Evolutionary conservation across 2,113 vertebrate species (phyloP).

Genomic region (Zosterops hypoxanthus): DNA sequence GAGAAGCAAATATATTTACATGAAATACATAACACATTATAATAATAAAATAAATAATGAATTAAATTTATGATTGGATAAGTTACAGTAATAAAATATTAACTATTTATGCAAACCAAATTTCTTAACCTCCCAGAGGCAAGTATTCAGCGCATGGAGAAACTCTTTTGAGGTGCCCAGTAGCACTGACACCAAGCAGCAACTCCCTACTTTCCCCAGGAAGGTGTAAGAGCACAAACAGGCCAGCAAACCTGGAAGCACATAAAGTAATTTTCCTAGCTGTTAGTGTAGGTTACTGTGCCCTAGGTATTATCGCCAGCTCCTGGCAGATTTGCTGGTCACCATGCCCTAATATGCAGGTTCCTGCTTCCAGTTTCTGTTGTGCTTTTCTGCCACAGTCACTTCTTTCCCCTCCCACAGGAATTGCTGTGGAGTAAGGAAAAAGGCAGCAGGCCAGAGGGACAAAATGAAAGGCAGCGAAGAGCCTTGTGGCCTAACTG

Average conservation of each 20-base stretch:
- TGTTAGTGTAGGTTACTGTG: background rate
- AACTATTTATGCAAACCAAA: background rate
- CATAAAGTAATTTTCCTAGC: background rate
- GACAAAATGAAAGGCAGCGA: background rate
- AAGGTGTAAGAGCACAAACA: background rate
- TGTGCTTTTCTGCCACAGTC: background rate
- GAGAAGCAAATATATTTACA: background rate
- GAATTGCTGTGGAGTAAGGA: background rate
- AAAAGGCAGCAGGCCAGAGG: background rate
- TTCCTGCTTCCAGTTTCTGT: constrained; percentile 40
- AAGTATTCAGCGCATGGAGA: background rate
- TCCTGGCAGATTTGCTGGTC: background rate
- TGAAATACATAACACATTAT: background rate
- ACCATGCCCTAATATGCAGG: background rate
- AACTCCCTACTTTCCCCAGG: background rate
- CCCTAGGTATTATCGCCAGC: background rate
- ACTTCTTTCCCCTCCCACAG: background rate
- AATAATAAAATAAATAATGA: background rate
- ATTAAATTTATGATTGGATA: background rate
- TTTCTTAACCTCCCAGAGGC: background rate
- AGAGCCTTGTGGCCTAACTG: background rate
- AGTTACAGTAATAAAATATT: background rate
- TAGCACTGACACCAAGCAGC: background rate
- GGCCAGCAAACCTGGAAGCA: background rate
- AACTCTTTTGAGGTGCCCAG: background rate